phyloP scores from a whole-genome alignment of 2,888 invertebrate species.

The Nezara viridula region DNA sequence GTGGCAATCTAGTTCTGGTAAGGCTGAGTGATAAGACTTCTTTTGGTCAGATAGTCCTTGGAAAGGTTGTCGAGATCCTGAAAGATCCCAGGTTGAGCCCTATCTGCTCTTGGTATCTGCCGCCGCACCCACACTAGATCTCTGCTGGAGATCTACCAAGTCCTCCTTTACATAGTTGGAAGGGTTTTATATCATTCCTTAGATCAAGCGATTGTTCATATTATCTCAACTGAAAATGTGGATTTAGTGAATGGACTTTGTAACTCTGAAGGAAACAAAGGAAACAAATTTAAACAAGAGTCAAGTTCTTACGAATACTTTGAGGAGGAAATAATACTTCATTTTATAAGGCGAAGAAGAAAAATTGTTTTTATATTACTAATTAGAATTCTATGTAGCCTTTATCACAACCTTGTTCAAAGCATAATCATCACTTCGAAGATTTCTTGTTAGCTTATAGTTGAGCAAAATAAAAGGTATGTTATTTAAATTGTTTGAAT shows the following conservation, averaged over 20 bases:
- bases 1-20: not conserved
- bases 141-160: not conserved
- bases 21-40: not conserved
- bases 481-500: too few relatives aligned
- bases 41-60: not conserved
- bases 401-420: too few relatives aligned
- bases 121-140: conserved; percentile 2
- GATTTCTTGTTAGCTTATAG: too few relatives aligned
- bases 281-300: too few relatives aligned
- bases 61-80: not conserved
- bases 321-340: too few relatives aligned
- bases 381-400: too few relatives aligned
- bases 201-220: not conserved
- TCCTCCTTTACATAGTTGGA: not conserved
- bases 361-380: too few relatives aligned
- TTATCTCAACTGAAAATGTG: not conserved
- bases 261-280: too few relatives aligned
- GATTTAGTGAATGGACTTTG: not conserved
- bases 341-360: too few relatives aligned
- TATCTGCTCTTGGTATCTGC: not conserved
- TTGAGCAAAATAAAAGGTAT: too few relatives aligned
- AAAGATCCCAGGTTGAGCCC: not conserved
- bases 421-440: too few relatives aligned
- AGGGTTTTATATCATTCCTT: not conserved
- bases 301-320: too few relatives aligned